These are phyloP conservation scores for Holcopasites calliopsidis DNA, from an alignment of 1,140 invertebrate genomes.

Conservation along the genomic window DNA sequence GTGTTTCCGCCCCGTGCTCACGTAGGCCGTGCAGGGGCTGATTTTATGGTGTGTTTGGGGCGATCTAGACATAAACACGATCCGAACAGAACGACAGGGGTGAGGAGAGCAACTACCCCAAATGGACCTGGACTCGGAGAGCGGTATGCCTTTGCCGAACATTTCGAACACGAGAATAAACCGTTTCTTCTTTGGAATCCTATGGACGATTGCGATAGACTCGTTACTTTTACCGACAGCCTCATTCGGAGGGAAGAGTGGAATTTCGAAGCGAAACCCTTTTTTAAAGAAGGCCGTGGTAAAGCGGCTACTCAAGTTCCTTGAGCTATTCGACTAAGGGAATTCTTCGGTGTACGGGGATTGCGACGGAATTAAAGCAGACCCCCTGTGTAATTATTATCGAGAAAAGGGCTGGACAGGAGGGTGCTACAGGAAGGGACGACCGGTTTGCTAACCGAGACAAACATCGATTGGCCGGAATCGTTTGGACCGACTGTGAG, in stretches of 20 bases:
- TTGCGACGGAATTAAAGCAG: slow-evolving; percentile 70
- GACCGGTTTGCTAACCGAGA: slow-evolving; percentile 41
- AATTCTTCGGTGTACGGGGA: slow-evolving; percentile 68
- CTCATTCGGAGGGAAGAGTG: neutral
- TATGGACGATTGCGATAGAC: neutral
- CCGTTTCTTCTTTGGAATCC: neutral
- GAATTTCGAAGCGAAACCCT: slow-evolving; percentile 1
- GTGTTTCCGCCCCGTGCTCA: slow-evolving; percentile 72
- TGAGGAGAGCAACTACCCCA: slow-evolving; percentile 28
- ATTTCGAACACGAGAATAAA: neutral
- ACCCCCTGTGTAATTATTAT: slow-evolving; percentile 67
- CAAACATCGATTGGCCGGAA: slow-evolving; percentile 50
- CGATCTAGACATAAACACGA: slow-evolving; percentile 68
- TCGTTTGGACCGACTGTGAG: slow-evolving; percentile 37
- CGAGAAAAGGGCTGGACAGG: slow-evolving; percentile 39
- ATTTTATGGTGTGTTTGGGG: slow-evolving; percentile 72
- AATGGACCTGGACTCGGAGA: slow-evolving; percentile 23
- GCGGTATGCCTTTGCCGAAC: neutral
- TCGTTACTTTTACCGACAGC: neutral
- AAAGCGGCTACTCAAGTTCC: slow-evolving; percentile 25
- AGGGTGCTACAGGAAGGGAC: slow-evolving; percentile 40
- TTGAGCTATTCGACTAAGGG: slow-evolving; percentile 69
- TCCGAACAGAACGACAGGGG: slow-evolving; percentile 54
- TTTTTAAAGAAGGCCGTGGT: neutral
- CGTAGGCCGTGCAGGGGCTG: slow-evolving; percentile 66